Conservation (phyloP, 2,113 vertebrate genomes). For the Microcebus tavaratra region DNA sequence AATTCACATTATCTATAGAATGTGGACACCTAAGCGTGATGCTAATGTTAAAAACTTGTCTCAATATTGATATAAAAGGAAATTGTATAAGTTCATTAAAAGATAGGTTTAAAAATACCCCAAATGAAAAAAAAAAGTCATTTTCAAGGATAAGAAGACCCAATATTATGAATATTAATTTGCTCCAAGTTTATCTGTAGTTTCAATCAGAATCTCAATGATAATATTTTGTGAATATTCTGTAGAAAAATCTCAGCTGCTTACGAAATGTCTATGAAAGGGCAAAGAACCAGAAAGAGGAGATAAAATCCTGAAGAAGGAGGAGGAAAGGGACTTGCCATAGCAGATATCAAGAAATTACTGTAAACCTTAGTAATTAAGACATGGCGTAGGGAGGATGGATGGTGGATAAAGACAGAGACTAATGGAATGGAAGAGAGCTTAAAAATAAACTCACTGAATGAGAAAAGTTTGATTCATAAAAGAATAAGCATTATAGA, state of each 20-base stretch:
- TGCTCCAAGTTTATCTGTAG: background rate
- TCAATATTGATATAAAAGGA: background rate
- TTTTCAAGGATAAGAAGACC: background rate
- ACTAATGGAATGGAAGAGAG: background rate
- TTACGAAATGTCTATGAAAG: background rate
- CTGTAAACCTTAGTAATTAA: background rate
- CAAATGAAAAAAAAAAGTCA: background rate
- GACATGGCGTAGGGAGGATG: background rate
- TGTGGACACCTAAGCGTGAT: background rate
- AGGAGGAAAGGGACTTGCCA: background rate
- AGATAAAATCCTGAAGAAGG: background rate
- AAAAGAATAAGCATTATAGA: background rate
- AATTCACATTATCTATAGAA: background rate
- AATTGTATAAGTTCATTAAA: background rate
- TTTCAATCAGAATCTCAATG: conserved; percentile 15
- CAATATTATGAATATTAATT: background rate
- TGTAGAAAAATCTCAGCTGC: background rate
- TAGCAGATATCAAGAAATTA: background rate
- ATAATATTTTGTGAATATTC: conserved; percentile 2
- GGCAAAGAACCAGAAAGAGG: background rate
- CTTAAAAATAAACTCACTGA: background rate
- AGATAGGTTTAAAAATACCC: background rate
- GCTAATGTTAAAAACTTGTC: background rate
- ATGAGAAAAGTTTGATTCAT: background rate
- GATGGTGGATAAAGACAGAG: background rate